A percentile compares a stretch with the other conserved stretches of the same genome.
Conservation (phyloP, 2,888 invertebrate genomes). For the Tetragonisca angustula region DNA sequence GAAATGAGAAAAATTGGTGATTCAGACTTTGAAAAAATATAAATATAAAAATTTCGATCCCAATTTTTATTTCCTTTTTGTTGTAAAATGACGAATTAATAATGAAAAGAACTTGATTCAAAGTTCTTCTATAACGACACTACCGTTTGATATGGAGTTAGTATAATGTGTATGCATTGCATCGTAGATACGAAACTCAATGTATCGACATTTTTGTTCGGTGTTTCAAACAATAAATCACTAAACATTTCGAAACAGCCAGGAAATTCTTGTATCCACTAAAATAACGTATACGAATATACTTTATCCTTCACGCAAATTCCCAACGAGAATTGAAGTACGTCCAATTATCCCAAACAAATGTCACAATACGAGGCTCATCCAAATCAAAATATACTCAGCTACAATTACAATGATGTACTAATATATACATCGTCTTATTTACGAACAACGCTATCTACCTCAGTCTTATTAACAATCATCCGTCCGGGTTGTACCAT, state of each 20-base stretch:
- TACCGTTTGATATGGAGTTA: no score
- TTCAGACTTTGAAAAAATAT: no score
- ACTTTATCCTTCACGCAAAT: constrained; percentile 6
- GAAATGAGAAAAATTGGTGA: no score
- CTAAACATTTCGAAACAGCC: not conserved
- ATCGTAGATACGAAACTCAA: not conserved
- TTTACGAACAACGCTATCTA: not conserved
- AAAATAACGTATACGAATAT: constrained; percentile 2
- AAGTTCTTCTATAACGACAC: not conserved
- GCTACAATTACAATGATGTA: not conserved
- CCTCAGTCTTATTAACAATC: not conserved
- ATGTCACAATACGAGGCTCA: constrained; percentile 5
- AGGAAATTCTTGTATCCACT: not conserved
- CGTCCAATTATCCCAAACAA: constrained; percentile 15
- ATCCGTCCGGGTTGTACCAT: not conserved
- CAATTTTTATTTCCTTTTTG: not conserved
- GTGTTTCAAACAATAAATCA: not conserved
- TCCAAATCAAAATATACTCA: not conserved
- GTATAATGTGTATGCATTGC: no score
- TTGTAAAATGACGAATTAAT: not conserved
- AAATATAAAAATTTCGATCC: not conserved
- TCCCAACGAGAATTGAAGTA: not conserved
- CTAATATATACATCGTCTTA: not conserved
- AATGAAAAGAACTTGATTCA: not conserved
- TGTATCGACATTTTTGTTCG: not conserved